These are phyloP conservation scores for Gallinago media DNA, from an alignment of 2,113 vertebrate species.

Conservation along the genomic window DNA sequence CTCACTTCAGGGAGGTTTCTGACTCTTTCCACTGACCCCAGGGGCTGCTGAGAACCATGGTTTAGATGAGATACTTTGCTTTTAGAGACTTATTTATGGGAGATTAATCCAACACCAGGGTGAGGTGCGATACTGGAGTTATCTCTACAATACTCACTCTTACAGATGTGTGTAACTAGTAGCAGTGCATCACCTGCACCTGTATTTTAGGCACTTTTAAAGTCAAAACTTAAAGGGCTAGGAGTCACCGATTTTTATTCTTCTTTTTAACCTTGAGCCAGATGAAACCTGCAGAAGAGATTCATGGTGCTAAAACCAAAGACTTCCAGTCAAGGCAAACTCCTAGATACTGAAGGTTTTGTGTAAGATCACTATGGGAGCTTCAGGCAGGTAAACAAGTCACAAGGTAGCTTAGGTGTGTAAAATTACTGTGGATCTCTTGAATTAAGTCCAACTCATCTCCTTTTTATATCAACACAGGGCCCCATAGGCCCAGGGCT, in stretches of 20 bases:
- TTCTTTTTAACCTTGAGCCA: neutral
- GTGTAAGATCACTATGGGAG: neutral
- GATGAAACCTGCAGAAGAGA: neutral
- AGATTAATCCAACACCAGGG: neutral
- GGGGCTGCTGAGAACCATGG: neutral
- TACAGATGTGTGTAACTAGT: neutral
- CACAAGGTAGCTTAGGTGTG: constrained; percentile 23
- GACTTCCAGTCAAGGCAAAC: neutral
- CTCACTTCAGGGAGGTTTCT: neutral
- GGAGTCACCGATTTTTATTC: neutral
- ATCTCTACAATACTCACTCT: neutral
- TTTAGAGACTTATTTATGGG: neutral
- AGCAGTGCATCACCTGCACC: neutral
- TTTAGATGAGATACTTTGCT: neutral
- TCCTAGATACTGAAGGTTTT: neutral
- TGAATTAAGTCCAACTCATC: constrained; percentile 44
- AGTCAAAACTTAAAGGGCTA: neutral
- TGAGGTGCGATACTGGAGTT: neutral
- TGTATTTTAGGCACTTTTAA: neutral
- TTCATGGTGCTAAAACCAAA: neutral
- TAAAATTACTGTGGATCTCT: constrained; percentile 38
- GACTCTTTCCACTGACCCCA: neutral
- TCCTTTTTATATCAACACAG: constrained; percentile 41
- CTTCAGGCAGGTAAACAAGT: constrained; percentile 51
- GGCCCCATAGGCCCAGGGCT: constrained; percentile 27